Evolutionary conservation across 2,113 vertebrate species (phyloP).

Genomic region (Noturus placidus): DNA sequence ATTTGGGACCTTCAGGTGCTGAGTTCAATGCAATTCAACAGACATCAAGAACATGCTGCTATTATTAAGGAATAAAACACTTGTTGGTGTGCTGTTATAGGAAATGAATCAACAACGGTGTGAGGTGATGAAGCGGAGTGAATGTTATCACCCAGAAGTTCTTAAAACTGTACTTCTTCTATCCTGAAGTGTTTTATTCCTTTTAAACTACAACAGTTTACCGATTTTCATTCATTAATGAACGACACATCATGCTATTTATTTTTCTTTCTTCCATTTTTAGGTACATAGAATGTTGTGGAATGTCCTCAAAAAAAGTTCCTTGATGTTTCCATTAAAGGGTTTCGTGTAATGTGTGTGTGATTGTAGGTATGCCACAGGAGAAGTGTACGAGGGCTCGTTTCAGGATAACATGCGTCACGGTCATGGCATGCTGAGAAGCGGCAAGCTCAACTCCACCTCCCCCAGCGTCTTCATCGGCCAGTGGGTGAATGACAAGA

Average conservation of each 20-base stretch:
- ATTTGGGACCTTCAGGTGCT: constrained; percentile 85
- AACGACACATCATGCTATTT: not conserved
- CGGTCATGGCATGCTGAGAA: constrained; percentile 93
- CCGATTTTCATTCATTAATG: not conserved
- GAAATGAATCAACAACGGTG: not conserved
- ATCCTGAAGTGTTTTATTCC: not conserved
- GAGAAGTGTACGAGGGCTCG: constrained; percentile 92
- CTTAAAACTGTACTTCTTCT: not conserved
- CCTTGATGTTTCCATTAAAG: not conserved
- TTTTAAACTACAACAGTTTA: not conserved
- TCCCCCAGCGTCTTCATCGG: constrained; percentile 98
- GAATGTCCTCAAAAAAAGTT: not conserved
- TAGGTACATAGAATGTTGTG: not conserved
- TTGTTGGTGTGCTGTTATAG: not conserved
- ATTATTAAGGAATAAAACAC: not conserved
- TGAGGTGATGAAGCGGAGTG: not conserved
- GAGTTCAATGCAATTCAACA: not conserved
- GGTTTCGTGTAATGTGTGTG: constrained; percentile 9
- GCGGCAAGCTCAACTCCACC: constrained; percentile 88
- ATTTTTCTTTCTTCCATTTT: not conserved
- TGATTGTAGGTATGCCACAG: constrained; percentile 82
- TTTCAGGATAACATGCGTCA: constrained; percentile 93
- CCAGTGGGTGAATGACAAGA: constrained; percentile 93
- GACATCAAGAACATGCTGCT: not conserved
- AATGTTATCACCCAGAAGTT: not conserved